phyloP scores from a whole-genome alignment of 2,113 vertebrate species.

The Leptosomus discolor region DNA sequence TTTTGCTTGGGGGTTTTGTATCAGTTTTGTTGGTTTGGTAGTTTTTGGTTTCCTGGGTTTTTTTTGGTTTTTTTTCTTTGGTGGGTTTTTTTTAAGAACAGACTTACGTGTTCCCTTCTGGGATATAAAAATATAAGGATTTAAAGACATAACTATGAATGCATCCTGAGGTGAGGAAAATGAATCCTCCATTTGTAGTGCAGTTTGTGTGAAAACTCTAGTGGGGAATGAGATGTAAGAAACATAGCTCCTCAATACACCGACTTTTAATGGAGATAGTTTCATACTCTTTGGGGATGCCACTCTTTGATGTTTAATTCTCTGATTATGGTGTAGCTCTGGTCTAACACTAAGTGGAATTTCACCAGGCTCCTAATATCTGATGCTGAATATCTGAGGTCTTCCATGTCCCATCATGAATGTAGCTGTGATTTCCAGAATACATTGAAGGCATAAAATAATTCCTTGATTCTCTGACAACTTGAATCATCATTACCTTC shows the following conservation, averaged over 20 bases:
- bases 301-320: neutral
- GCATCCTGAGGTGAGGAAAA: neutral
- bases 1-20: neutral
- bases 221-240: neutral
- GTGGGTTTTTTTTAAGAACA: neutral
- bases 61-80: neutral
- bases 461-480: neutral
- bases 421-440: neutral
- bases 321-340: neutral
- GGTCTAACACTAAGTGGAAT: neutral
- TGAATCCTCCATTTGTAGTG: neutral
- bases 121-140: neutral
- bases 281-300: neutral
- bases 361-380: neutral
- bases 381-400: neutral
- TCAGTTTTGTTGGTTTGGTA: neutral
- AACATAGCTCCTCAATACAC: neutral
- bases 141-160: neutral
- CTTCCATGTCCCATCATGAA: neutral
- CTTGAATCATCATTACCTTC: neutral
- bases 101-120: neutral
- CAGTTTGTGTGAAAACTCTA: neutral
- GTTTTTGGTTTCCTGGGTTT: neutral
- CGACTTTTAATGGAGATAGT: neutral
- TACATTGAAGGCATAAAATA: neutral